phyloP scores from a whole-genome alignment of 2,888 invertebrate species.

The Tenthredo livida region DNA sequence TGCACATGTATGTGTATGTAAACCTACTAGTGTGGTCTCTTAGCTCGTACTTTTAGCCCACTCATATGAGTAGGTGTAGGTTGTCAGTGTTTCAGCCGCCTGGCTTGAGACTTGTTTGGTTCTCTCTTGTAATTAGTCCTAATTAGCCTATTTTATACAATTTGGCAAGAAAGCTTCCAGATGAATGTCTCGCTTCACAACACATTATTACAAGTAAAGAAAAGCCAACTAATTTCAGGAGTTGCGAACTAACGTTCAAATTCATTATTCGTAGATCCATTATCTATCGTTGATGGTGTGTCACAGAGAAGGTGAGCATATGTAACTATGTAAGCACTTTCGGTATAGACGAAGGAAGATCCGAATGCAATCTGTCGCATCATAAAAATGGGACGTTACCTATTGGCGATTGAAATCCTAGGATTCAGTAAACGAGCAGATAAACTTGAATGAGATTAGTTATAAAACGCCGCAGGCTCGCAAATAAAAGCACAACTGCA shows the following conservation, averaged over 20 bases:
- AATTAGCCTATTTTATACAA: constrained; percentile 39
- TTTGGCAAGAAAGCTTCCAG: constrained; percentile 8
- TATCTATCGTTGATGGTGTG: neutral
- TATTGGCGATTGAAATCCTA: constrained; percentile 14
- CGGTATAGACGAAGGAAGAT: neutral
- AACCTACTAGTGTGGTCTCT: neutral
- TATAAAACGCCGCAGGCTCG: constrained; percentile 28
- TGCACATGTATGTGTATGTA: constrained; percentile 11
- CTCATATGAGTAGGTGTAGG: neutral
- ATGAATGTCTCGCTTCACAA: constrained; percentile 2
- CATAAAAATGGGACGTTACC: neutral
- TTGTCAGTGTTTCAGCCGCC: neutral
- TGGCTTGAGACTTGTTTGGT: neutral
- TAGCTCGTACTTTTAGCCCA: constrained; percentile 14
- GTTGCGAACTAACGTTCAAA: neutral
- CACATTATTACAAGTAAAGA: neutral
- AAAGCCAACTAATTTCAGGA: neutral
- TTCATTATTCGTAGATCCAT: neutral
- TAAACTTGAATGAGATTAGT: constrained; percentile 14
- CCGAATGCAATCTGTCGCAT: neutral
- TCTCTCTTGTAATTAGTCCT: constrained; percentile 28
- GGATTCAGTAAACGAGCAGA: constrained; percentile 7
- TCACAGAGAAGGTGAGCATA: no score
- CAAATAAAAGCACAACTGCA: constrained; percentile 35
- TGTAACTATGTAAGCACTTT: neutral